Percentiles rank a stretch among this genome's conserved stretches.
Evolutionary conservation across 1,140 invertebrate species (phyloP).

Genomic region (Drosophila parvula): DNA sequence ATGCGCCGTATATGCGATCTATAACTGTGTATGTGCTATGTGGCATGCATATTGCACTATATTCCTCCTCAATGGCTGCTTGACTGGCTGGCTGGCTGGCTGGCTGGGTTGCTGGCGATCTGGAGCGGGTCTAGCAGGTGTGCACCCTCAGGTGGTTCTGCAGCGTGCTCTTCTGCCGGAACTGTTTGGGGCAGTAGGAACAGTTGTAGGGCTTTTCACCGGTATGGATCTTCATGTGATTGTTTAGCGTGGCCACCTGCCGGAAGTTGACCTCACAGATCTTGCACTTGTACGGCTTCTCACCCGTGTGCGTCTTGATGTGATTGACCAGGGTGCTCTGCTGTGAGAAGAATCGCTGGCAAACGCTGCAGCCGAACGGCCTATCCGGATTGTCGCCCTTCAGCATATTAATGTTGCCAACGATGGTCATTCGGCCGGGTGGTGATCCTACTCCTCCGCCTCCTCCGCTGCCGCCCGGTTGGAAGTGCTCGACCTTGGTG

Average conservation of each 20-base stretch:
- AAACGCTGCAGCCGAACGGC: slow-evolving; percentile 83
- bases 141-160: slow-evolving; percentile 83
- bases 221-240: slow-evolving; percentile 84
- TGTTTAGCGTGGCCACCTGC: slow-evolving; percentile 82
- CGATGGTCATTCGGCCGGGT: slow-evolving; percentile 56
- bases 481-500: slow-evolving; percentile 63
- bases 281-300: slow-evolving; percentile 83
- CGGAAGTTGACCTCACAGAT: slow-evolving; percentile 82
- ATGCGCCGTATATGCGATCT: slow-evolving; percentile 49
- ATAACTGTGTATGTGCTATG: slow-evolving; percentile 52
- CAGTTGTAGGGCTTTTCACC: slow-evolving; percentile 84
- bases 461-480: slow-evolving; percentile 38
- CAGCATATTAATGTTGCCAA: slow-evolving; percentile 72
- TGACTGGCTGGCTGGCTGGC: slow-evolving; percentile 44
- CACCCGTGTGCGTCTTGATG: slow-evolving; percentile 84
- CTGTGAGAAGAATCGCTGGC: slow-evolving; percentile 81
- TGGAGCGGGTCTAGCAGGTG: slow-evolving; percentile 62
- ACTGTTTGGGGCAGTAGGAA: slow-evolving; percentile 83
- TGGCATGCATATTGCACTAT: slow-evolving; percentile 75
- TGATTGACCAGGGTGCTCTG: slow-evolving; percentile 83
- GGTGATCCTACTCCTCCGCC: slow-evolving; percentile 24
- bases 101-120: slow-evolving; percentile 43
- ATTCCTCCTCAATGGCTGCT: slow-evolving; percentile 75
- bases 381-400: slow-evolving; percentile 81
- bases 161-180: slow-evolving; percentile 81